Evolutionary conservation across 1,140 invertebrate genomes (phyloP).

Genomic region (Orius insidiosus): DNA sequence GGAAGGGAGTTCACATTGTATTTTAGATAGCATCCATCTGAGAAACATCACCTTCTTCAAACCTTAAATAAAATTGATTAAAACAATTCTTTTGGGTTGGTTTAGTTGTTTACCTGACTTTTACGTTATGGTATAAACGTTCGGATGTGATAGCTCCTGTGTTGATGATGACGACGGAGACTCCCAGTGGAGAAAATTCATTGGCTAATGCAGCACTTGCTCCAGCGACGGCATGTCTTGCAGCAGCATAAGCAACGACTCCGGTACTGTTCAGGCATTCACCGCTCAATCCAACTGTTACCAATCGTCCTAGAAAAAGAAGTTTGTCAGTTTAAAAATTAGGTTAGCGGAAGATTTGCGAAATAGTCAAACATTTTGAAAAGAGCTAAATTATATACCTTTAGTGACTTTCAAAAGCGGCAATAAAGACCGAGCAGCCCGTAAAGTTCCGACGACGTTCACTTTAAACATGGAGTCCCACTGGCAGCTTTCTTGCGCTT

Average conservation of each 20-base stretch:
- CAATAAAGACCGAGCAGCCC: slow-evolving; percentile 54
- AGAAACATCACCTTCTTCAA: slow-evolving; percentile 1
- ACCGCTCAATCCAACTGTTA: slow-evolving; percentile 29
- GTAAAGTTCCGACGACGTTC: slow-evolving; percentile 55
- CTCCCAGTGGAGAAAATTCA: slow-evolving; percentile 44
- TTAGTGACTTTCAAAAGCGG: slow-evolving; percentile 39
- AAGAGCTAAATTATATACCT: slow-evolving; percentile 23
- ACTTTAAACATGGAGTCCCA: slow-evolving; percentile 60
- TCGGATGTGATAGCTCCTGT: slow-evolving; percentile 47
- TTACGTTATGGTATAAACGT: slow-evolving; percentile 36
- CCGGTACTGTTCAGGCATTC: slow-evolving; percentile 23
- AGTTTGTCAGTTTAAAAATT: too few relatives aligned
- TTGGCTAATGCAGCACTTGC: slow-evolving; percentile 48
- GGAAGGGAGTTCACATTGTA: slow-evolving; percentile 16
- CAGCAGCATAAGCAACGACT: slow-evolving; percentile 48
- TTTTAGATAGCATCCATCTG: slow-evolving; percentile 16
- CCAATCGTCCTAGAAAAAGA: slow-evolving; percentile 29
- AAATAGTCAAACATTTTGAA: too few relatives aligned
- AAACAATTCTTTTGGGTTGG: background rate
- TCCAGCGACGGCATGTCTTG: slow-evolving; percentile 50
- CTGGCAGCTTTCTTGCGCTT: slow-evolving; percentile 47
- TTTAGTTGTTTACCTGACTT: slow-evolving; percentile 26
- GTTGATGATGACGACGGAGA: slow-evolving; percentile 57
- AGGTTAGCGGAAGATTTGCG: too few relatives aligned
- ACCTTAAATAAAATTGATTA: slow-evolving; percentile 1